Evolutionary conservation across 2,888 invertebrate species (phyloP).

Genomic region (Hirtodrosophila cameraria): DNA sequence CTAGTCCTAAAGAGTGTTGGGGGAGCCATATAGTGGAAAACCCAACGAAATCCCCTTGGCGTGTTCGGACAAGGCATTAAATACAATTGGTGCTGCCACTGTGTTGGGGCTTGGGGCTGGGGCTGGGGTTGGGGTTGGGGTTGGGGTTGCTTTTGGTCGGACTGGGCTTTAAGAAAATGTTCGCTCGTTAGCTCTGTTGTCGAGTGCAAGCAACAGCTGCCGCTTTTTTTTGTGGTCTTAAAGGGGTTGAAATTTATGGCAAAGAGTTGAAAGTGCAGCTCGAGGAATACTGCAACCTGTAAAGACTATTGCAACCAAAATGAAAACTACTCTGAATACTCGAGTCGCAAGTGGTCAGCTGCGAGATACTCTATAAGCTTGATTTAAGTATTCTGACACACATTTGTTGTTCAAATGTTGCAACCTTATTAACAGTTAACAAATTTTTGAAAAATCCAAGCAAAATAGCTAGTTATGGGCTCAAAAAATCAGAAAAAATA

Average conservation of each 20-base stretch:
- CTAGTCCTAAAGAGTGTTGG: slow-evolving; percentile 33
- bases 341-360: no score
- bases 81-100: slow-evolving; percentile 58
- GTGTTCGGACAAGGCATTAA: slow-evolving; percentile 63
- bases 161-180: slow-evolving; percentile 59
- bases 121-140: background rate
- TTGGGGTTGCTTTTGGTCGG: background rate
- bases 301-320: slow-evolving; percentile 2
- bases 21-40: slow-evolving; percentile 35
- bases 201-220: slow-evolving; percentile 46
- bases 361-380: no score
- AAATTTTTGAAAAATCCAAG: no score
- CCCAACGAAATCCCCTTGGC: slow-evolving; percentile 39
- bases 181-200: slow-evolving; percentile 54
- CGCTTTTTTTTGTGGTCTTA: slow-evolving; percentile 54
- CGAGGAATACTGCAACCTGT: slow-evolving; percentile 6
- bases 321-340: background rate
- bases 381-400: no score
- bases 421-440: no score
- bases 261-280: slow-evolving; percentile 37
- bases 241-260: slow-evolving; percentile 50
- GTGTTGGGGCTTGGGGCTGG: no score
- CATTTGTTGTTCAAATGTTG: no score
- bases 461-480: no score
- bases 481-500: no score